phyloP scores from a whole-genome alignment of 2,113 vertebrate genomes.

The Chaenogobius annularis region DNA sequence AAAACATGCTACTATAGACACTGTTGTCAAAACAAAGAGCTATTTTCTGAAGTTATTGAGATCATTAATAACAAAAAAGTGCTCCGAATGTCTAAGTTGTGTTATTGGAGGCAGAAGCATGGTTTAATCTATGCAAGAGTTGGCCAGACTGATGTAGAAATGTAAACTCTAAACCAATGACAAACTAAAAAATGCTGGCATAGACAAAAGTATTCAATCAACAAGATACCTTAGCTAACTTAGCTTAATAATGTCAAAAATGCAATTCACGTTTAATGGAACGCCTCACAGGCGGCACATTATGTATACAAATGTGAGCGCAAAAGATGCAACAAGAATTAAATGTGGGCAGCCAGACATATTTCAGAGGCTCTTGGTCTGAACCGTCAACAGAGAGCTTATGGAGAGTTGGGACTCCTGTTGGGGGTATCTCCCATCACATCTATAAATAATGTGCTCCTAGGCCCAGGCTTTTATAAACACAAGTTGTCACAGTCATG shows the following conservation, averaged over 20 bases:
- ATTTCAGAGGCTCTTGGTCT: conserved; percentile 14
- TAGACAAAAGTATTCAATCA: conserved; percentile 42
- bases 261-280: conserved; percentile 45
- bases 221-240: conserved; percentile 41
- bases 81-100: conserved; percentile 11
- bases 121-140: conserved; percentile 37
- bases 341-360: not conserved
- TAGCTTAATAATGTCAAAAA: conserved; percentile 56
- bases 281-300: conserved; percentile 10
- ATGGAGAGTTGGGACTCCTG: conserved; percentile 20
- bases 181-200: conserved; percentile 29
- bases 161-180: conserved; percentile 16
- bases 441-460: conserved; percentile 75
- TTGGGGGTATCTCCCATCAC: conserved; percentile 47
- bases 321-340: conserved; percentile 32
- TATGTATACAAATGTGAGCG: conserved; percentile 26
- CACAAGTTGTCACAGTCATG: conserved; percentile 45
- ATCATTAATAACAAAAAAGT: conserved; percentile 53
- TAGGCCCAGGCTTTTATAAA: conserved; percentile 60
- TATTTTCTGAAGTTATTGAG: conserved; percentile 49
- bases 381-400: conserved; percentile 23
- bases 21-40: conserved; percentile 52
- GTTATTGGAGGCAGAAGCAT: conserved; percentile 17
- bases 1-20: conserved; percentile 57
- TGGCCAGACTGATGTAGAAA: conserved; percentile 1